Conservation (phyloP, 2,113 vertebrate genomes). For the Rhinogobius similis region DNA sequence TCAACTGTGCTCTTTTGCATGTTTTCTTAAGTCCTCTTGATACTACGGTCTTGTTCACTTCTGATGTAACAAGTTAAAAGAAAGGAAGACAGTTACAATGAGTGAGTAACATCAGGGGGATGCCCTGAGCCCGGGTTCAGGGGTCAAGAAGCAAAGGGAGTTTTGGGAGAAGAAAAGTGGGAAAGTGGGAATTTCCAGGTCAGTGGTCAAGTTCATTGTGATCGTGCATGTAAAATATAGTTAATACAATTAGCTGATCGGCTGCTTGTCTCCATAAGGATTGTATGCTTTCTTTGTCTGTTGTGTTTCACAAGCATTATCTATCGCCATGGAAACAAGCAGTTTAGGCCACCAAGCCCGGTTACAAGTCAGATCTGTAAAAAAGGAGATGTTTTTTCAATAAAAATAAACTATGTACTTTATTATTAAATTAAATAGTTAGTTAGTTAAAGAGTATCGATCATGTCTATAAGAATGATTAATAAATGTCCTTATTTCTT, state of each 20-base stretch:
- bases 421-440: background rate
- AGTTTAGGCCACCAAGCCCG: too few species aligned
- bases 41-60: conserved; percentile 38
- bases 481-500: conserved; percentile 52
- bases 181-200: conserved; percentile 49
- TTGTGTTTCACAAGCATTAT: background rate
- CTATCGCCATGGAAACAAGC: too few species aligned
- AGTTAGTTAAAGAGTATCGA: background rate
- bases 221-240: conserved; percentile 10
- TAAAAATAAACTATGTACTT: background rate
- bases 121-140: conserved; percentile 42
- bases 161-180: background rate
- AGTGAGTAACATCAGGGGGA: conserved; percentile 45
- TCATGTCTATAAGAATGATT: conserved; percentile 24
- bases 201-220: conserved; percentile 11
- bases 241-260: background rate
- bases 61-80: conserved; percentile 45
- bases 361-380: too few species aligned
- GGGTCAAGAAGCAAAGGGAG: conserved; percentile 31
- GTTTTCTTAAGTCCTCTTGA: conserved; percentile 62
- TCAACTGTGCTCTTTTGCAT: conserved; percentile 32
- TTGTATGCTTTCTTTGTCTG: background rate
- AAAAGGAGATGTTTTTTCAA: background rate
- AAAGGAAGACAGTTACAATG: conserved; percentile 40
- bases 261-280: background rate